A percentile compares a stretch with the other conserved stretches of the same genome.
These are phyloP conservation scores for Allophyes oxyacanthae DNA, from an alignment of 2,888 invertebrate genomes.

Conservation along the genomic window DNA sequence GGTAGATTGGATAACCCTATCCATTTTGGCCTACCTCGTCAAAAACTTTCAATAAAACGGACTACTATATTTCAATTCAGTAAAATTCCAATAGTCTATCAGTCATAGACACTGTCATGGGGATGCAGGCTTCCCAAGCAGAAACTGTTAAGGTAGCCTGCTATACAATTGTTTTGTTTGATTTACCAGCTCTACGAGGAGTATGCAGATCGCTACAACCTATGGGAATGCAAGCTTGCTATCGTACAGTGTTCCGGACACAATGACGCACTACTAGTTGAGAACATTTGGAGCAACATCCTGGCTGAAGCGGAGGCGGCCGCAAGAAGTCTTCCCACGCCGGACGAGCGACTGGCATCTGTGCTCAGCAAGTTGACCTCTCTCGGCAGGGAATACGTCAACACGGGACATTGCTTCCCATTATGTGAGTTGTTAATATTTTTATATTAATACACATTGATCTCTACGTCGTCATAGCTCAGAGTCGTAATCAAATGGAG, in stretches of 20 bases:
- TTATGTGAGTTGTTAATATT: slow-evolving; percentile 90
- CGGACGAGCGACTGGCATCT: slow-evolving; percentile 90
- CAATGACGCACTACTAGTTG: slow-evolving; percentile 95
- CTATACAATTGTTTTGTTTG: slow-evolving; percentile 1
- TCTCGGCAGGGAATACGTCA: slow-evolving; percentile 93
- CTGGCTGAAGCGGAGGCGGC: slow-evolving; percentile 90
- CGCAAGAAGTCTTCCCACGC: slow-evolving; percentile 79
- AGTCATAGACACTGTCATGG: too few relatives aligned
- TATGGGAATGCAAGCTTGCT: slow-evolving; percentile 98
- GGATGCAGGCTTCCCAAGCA: too few relatives aligned
- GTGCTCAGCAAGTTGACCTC: slow-evolving; percentile 93
- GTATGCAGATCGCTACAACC: slow-evolving; percentile 96
- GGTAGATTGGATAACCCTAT: too few relatives aligned
- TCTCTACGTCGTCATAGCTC: too few relatives aligned
- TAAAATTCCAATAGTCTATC: too few relatives aligned
- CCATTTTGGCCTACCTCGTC: too few relatives aligned
- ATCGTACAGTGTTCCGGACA: slow-evolving; percentile 98
- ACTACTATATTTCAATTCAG: too few relatives aligned
- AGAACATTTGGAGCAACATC: slow-evolving; percentile 97
- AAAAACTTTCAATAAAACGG: too few relatives aligned
- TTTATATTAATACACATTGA: too few relatives aligned
- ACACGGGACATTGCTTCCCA: slow-evolving; percentile 96
- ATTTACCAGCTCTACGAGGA: slow-evolving; percentile 93
- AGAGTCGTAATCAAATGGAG: too few relatives aligned
- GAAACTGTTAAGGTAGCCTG: too few relatives aligned